Conservation (phyloP, 2,888 invertebrate genomes). For the Encarsia formosa region DNA sequence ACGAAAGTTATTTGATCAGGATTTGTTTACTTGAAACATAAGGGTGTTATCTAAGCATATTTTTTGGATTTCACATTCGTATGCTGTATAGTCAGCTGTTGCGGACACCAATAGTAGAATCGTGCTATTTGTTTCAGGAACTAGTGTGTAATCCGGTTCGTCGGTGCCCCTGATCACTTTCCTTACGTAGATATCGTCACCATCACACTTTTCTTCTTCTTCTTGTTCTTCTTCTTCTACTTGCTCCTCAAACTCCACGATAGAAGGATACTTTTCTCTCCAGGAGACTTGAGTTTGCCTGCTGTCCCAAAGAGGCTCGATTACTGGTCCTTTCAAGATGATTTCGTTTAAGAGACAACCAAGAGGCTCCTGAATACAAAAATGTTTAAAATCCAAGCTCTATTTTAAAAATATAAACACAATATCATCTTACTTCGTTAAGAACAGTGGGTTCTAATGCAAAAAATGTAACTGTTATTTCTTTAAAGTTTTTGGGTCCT, state of each 20-base stretch:
- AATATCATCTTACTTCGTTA: constrained; percentile 38
- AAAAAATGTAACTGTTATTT: constrained; percentile 55
- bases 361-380: constrained; percentile 29
- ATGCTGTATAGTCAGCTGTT: constrained; percentile 56
- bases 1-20: not conserved
- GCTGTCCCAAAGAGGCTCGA: constrained; percentile 50
- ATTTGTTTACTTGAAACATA: constrained; percentile 52
- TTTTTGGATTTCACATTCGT: constrained; percentile 50
- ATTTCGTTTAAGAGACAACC: constrained; percentile 37
- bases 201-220: no score
- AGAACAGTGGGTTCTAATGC: constrained; percentile 47
- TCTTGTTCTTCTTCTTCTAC: constrained; percentile 10
- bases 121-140: constrained; percentile 37
- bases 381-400: not conserved
- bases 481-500: constrained; percentile 50
- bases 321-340: constrained; percentile 24
- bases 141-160: constrained; percentile 43
- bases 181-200: constrained; percentile 25
- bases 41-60: constrained; percentile 56
- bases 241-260: not conserved
- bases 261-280: constrained; percentile 28
- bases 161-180: constrained; percentile 36
- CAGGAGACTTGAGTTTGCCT: constrained; percentile 48
- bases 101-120: constrained; percentile 56
- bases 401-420: not conserved